These are phyloP conservation scores for Lasioglossum calceatum DNA, from an alignment of 2,888 invertebrate species.

Conservation along the genomic window DNA sequence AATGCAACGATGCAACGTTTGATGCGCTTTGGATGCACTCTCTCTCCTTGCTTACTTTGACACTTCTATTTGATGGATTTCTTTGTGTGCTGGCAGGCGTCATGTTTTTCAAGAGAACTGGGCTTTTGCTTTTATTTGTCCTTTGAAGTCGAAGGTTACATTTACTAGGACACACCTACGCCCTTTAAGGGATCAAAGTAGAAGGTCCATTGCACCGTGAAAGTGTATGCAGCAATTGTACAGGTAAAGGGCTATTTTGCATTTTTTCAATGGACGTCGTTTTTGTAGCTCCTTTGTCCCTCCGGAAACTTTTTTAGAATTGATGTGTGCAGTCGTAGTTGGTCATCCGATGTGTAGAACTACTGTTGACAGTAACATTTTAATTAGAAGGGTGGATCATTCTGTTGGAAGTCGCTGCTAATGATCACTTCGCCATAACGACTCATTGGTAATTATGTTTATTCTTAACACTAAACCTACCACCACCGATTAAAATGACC, in stretches of 20 bases:
- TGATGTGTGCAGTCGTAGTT: background rate
- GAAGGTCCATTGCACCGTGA: background rate
- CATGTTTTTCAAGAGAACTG: background rate
- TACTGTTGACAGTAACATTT: background rate
- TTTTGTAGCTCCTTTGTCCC: background rate
- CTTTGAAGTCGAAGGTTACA: slow-evolving; percentile 3
- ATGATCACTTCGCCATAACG: background rate
- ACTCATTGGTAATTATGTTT: background rate
- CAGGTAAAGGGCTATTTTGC: background rate
- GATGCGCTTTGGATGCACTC: background rate
- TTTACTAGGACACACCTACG: background rate
- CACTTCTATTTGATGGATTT: background rate
- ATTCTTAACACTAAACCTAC: too few species aligned
- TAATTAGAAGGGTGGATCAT: background rate
- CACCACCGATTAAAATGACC: too few species aligned
- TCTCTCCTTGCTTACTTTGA: background rate
- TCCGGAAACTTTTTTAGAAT: background rate
- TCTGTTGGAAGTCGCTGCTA: background rate
- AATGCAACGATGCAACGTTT: background rate
- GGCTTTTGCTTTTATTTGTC: background rate
- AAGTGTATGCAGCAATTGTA: background rate
- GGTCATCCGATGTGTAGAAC: background rate
- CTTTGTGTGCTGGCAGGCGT: background rate
- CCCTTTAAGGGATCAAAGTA: slow-evolving; percentile 4
- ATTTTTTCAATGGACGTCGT: background rate